phyloP scores from a whole-genome alignment of 2,888 invertebrate genomes.

The Meliscaeva auricollis region DNA sequence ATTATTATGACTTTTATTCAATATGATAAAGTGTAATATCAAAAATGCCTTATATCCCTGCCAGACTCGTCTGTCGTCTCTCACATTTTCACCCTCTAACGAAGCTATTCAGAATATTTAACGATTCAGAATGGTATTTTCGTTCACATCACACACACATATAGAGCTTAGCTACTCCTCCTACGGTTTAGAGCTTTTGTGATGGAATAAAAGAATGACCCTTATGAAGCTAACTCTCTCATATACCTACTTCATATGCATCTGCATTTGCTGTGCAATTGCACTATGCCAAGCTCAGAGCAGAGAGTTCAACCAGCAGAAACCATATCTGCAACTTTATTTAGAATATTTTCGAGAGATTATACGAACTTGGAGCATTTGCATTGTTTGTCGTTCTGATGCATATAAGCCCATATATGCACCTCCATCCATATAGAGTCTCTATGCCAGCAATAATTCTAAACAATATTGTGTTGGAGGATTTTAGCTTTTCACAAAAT shows the following conservation, averaged over 20 bases:
- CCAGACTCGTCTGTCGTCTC: no score
- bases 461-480: background rate
- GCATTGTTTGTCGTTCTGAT: constrained; percentile 20
- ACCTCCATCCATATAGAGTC: background rate
- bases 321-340: constrained; percentile 30
- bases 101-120: background rate
- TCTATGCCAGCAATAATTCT: no score
- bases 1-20: no score
- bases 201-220: constrained; percentile 7
- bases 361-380: background rate
- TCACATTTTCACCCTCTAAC: constrained; percentile 12
- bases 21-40: no score
- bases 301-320: background rate
- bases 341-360: constrained; percentile 24
- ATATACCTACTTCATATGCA: background rate
- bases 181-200: background rate
- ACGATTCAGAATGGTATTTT: background rate
- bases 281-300: background rate
- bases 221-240: background rate
- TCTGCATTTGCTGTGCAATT: background rate
- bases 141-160: background rate
- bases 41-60: no score
- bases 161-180: background rate
- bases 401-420: background rate
- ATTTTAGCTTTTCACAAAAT: constrained; percentile 9